Conservation (phyloP, 2,888 invertebrate species). For the Timema cristinae region DNA sequence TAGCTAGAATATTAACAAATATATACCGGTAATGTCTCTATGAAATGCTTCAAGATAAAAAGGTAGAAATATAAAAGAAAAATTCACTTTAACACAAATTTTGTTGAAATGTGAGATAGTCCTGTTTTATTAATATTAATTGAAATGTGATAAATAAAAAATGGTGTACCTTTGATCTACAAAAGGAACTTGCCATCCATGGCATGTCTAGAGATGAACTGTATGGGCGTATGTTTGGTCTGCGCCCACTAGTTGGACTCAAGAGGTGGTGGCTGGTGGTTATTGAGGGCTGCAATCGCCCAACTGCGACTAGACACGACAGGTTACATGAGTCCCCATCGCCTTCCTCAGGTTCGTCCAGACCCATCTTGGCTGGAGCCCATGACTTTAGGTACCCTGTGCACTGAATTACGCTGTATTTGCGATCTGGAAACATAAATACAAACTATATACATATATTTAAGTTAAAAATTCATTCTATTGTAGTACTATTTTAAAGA, state of each 20-base stretch:
- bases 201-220: constrained; percentile 80
- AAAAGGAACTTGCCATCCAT: constrained; percentile 90
- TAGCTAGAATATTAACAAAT: too few species aligned
- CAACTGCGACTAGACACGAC: constrained; percentile 86
- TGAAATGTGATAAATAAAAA: constrained; percentile 21
- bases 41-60: too few species aligned
- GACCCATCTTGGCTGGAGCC: constrained; percentile 72
- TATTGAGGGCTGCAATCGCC: constrained; percentile 64
- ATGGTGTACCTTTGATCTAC: constrained; percentile 77
- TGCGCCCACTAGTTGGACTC: constrained; percentile 37
- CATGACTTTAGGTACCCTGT: constrained; percentile 92
- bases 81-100: too few species aligned
- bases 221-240: constrained; percentile 57
- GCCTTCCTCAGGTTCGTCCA: constrained; percentile 58
- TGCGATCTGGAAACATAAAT: constrained; percentile 63
- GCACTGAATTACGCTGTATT: constrained; percentile 86
- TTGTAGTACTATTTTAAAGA: too few species aligned
- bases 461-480: too few species aligned
- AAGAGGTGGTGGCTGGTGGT: constrained; percentile 36
- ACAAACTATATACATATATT: too few species aligned
- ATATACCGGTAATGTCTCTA: too few species aligned
- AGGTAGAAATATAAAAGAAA: too few species aligned
- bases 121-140: too few species aligned
- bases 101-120: too few species aligned
- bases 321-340: constrained; percentile 62